phyloP scores from a whole-genome alignment of 64 coral and sea anemone species.

The Acropora tenuis region DNA sequence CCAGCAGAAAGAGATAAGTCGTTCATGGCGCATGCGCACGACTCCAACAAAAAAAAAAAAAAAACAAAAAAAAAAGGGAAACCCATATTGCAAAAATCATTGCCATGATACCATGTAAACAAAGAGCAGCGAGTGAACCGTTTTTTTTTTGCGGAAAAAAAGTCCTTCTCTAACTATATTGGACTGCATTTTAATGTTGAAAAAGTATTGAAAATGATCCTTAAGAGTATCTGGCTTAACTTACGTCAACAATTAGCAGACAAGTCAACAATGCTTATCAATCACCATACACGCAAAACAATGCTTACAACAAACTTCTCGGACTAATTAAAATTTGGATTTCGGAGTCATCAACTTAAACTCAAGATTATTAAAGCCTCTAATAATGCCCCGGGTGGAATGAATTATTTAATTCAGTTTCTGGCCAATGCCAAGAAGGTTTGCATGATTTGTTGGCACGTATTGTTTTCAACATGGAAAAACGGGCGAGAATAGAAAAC shows the following conservation, averaged over 20 bases:
- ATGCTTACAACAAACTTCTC: background rate
- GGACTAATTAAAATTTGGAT: conserved; percentile 63
- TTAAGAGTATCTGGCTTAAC: background rate
- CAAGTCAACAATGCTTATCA: conserved; percentile 13
- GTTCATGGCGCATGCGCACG: no score
- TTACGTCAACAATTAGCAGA: conserved; percentile 13
- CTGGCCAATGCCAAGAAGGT: background rate
- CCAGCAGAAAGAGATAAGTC: no score
- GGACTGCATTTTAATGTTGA: background rate
- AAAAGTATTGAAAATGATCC: background rate
- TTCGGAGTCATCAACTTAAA: conserved; percentile 33
- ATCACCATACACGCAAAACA: conserved; percentile 15
- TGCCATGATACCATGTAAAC: no score
- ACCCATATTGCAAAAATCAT: no score
- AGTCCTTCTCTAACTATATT: background rate
- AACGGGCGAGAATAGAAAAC: background rate
- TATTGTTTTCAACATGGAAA: background rate
- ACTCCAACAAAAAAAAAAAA: no score
- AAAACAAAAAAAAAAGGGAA: no score
- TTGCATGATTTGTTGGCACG: background rate
- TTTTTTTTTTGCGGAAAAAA: no score
- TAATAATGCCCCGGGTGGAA: background rate
- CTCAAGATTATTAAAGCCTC: conserved; percentile 45
- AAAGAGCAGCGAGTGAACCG: no score
- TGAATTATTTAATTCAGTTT: conserved; percentile 44